These are phyloP conservation scores for Hedya salicella DNA, from an alignment of 2,888 invertebrate species.

Conservation along the genomic window DNA sequence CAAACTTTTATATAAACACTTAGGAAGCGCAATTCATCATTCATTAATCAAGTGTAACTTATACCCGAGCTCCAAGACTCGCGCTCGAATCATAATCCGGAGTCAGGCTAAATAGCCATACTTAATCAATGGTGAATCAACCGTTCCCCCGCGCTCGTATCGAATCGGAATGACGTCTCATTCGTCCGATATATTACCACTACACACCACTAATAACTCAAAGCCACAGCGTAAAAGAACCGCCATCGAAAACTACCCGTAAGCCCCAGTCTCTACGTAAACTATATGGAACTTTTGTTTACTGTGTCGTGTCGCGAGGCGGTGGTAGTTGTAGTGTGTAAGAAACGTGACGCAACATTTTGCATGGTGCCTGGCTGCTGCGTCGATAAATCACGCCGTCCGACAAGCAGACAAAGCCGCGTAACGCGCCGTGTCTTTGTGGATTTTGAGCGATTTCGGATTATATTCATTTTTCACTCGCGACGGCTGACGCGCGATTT, in stretches of 20 bases:
- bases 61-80: conserved; percentile 16
- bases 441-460: conserved; percentile 81
- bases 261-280: conserved; percentile 46
- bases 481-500: conserved; percentile 59
- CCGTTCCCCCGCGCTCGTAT: conserved; percentile 75
- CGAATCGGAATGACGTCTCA: conserved; percentile 83
- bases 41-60: conserved; percentile 39
- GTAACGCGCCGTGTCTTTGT: conserved; percentile 82
- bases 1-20: conserved; percentile 36
- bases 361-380: conserved; percentile 72
- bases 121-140: conserved; percentile 77
- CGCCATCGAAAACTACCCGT: background rate
- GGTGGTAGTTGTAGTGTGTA: conserved; percentile 53
- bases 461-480: conserved; percentile 80
- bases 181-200: conserved; percentile 77
- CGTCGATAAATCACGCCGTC: conserved; percentile 70
- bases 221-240: conserved; percentile 53
- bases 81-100: conserved; percentile 39
- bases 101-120: conserved; percentile 72
- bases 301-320: conserved; percentile 53
- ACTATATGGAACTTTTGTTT: conserved; percentile 39
- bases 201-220: conserved; percentile 57
- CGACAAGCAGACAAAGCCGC: conserved; percentile 81
- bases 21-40: conserved; percentile 31
- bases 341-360: conserved; percentile 79